These are phyloP conservation scores for Yponomeuta cagnagella DNA, from an alignment of 2,888 invertebrate genomes.

Conservation along the genomic window DNA sequence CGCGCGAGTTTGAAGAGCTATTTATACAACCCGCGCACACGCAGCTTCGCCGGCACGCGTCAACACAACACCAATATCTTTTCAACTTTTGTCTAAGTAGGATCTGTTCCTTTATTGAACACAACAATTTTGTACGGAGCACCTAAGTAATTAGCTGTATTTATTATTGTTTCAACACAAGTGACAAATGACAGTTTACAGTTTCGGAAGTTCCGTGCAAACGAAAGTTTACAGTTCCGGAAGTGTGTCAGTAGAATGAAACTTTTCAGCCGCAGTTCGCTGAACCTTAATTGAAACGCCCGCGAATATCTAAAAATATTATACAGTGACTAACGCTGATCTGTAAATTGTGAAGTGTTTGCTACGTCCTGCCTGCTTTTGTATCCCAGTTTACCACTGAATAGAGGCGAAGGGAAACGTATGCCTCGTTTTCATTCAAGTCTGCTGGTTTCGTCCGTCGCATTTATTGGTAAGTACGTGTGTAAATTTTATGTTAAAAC, in stretches of 20 bases:
- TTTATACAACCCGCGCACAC: constrained; percentile 46
- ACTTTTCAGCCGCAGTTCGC: constrained; percentile 34
- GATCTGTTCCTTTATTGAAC: constrained; percentile 21
- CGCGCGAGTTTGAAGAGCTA: constrained; percentile 42
- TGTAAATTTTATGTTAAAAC: no score
- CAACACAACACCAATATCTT: constrained; percentile 39
- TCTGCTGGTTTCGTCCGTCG: not conserved
- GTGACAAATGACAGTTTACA: no score
- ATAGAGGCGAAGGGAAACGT: not conserved
- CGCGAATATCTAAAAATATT: constrained; percentile 64
- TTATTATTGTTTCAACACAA: no score
- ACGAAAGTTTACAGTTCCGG: constrained; percentile 11
- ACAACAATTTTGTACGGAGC: constrained; percentile 18
- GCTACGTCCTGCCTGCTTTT: constrained; percentile 47
- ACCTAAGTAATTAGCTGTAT: no score
- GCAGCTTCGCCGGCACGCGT: constrained; percentile 40
- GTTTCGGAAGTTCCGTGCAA: not conserved
- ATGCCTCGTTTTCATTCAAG: not conserved
- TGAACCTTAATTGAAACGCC: constrained; percentile 37
- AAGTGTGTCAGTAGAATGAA: constrained; percentile 18
- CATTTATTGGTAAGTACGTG: no score
- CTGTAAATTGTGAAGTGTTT: constrained; percentile 47
- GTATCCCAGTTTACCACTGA: not conserved
- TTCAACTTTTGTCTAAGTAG: constrained; percentile 31
- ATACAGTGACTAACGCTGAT: constrained; percentile 60